Conservation (phyloP, 2,888 invertebrate species). For the Druceiella hillmani region DNA sequence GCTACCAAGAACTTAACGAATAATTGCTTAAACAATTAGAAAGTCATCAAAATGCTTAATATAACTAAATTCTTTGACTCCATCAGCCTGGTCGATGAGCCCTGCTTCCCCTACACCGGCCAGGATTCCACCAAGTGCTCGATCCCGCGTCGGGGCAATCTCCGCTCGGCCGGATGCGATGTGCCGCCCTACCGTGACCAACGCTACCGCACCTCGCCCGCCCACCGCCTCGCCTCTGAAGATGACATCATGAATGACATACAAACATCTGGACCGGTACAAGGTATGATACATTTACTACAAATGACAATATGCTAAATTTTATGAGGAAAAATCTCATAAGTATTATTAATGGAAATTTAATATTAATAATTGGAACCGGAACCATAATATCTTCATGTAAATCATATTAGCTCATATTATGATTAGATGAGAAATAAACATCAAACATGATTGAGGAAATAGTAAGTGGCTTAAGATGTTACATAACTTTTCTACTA, state of each 20-base stretch:
- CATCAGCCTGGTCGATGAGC: constrained; percentile 74
- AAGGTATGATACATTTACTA: constrained; percentile 66
- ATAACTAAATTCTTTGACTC: constrained; percentile 7
- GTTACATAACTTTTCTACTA: too few relatives aligned
- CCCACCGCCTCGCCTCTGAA: constrained; percentile 67
- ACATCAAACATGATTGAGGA: too few relatives aligned
- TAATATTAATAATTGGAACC: too few relatives aligned
- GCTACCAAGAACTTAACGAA: not conserved
- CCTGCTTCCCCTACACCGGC: constrained; percentile 79
- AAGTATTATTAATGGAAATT: too few relatives aligned
- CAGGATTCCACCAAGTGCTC: constrained; percentile 55
- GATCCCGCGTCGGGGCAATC: constrained; percentile 42
- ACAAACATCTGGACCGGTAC: constrained; percentile 84
- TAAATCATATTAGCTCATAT: too few relatives aligned
- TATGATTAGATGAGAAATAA: too few relatives aligned
- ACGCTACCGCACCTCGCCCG: constrained; percentile 69
- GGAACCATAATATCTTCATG: too few relatives aligned
- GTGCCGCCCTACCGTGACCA: constrained; percentile 49
- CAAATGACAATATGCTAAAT: constrained; percentile 4
- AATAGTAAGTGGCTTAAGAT: too few relatives aligned
- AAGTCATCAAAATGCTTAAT: not conserved
- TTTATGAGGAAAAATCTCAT: too few relatives aligned
- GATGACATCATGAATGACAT: constrained; percentile 91
- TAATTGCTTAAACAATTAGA: constrained; percentile 4
- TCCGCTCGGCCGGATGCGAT: constrained; percentile 53